Evolutionary conservation across 2,888 invertebrate genomes (phyloP).

Genomic region (Tetheella fluctuosa): DNA sequence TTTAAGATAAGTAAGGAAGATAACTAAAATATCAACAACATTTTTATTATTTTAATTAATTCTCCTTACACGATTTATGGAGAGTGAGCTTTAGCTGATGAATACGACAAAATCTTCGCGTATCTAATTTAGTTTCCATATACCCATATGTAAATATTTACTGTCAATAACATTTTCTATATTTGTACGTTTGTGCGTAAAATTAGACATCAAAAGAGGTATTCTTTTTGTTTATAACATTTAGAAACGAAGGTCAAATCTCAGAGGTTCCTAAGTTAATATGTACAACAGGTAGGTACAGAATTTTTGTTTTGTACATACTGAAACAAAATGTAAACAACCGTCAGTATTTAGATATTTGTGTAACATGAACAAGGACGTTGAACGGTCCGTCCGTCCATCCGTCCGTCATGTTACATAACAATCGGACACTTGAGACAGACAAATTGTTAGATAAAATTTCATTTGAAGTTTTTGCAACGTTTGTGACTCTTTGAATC

Average conservation of each 20-base stretch:
- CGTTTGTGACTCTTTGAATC: neutral
- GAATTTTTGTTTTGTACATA: neutral
- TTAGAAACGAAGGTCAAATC: neutral
- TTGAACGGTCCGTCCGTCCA: neutral
- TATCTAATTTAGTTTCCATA: no score
- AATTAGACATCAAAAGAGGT: neutral
- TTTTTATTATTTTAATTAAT: no score
- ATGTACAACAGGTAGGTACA: neutral
- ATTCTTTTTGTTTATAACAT: neutral
- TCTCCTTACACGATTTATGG: no score
- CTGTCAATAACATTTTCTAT: neutral
- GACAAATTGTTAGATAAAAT: neutral
- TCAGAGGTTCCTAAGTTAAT: neutral
- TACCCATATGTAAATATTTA: no score
- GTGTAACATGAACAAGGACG: neutral
- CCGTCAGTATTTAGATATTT: neutral
- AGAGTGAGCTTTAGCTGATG: no score
- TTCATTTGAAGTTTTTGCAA: neutral
- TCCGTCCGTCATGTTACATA: neutral
- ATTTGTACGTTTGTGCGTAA: neutral
- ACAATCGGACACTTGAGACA: neutral
- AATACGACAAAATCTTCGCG: no score
- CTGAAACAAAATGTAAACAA: neutral
- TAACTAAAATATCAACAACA: no score
- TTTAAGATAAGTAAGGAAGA: no score